These are phyloP conservation scores for Sesia apiformis DNA, from an alignment of 2,888 invertebrate genomes.

Conservation along the genomic window DNA sequence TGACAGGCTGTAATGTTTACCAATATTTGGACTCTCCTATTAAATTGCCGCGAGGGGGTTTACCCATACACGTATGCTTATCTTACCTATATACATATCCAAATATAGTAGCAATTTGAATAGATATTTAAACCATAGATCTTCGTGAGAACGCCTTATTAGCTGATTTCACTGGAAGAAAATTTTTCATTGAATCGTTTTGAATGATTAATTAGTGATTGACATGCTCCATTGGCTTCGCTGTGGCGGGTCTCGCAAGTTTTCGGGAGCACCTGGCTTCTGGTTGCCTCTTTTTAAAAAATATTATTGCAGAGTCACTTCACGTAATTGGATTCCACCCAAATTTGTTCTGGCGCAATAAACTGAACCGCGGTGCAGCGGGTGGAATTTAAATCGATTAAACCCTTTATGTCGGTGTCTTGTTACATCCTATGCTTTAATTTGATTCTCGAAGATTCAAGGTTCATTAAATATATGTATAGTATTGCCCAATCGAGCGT, in stretches of 20 bases:
- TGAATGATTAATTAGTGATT: constrained; percentile 68
- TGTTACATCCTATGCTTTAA: constrained; percentile 21
- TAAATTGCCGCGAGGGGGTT: no score
- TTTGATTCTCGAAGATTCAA: constrained; percentile 4
- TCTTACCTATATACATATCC: neutral
- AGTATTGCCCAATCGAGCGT: no score
- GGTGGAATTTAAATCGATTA: constrained; percentile 33
- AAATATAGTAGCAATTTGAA: neutral
- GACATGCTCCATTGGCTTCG: constrained; percentile 57
- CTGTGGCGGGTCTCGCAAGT: constrained; percentile 47
- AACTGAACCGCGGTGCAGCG: constrained; percentile 16
- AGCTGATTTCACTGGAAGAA: neutral
- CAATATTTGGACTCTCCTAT: no score
- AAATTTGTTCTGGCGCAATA: constrained; percentile 45
- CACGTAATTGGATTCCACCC: constrained; percentile 54
- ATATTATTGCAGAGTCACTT: constrained; percentile 65
- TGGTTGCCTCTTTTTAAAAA: constrained; percentile 43
- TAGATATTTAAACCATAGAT: neutral
- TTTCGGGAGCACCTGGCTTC: constrained; percentile 50
- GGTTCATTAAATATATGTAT: neutral
- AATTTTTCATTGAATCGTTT: constrained; percentile 5
- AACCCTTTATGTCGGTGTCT: constrained; percentile 23
- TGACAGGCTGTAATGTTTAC: no score
- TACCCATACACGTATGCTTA: neutral
- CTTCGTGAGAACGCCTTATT: constrained; percentile 5